phyloP scores from a whole-genome alignment of 2,888 invertebrate species.

The Sipha maydis region DNA sequence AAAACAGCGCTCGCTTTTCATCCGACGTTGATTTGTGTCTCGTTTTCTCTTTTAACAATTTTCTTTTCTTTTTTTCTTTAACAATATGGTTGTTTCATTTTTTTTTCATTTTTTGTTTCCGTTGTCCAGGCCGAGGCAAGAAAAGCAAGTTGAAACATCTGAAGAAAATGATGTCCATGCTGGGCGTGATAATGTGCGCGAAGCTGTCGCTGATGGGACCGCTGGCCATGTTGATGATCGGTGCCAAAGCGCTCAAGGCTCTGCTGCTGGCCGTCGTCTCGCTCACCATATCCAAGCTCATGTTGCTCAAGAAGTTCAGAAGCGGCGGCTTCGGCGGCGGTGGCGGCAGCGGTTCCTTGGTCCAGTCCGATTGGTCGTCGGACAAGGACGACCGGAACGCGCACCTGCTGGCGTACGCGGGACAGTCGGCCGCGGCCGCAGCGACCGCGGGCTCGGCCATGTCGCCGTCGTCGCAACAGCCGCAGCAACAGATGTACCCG shows the following conservation, averaged over 20 bases:
- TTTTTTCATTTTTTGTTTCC: not conserved
- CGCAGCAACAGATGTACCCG: constrained; percentile 39
- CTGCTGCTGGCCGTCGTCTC: constrained; percentile 64
- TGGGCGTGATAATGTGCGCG: constrained; percentile 65
- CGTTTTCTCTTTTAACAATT: no score
- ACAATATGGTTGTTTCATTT: not conserved
- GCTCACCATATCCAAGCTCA: constrained; percentile 64
- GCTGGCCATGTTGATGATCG: constrained; percentile 64
- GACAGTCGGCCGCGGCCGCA: not conserved
- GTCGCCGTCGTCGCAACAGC: constrained; percentile 20
- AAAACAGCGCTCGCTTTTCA: no score
- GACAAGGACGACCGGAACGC: constrained; percentile 56
- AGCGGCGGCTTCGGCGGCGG: constrained; percentile 31
- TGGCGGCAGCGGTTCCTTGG: not conserved
- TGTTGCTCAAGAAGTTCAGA: constrained; percentile 65
- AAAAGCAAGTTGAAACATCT: constrained; percentile 64
- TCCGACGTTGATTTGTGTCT: no score
- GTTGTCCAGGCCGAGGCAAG: constrained; percentile 64
- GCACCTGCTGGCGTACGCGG: constrained; percentile 37
- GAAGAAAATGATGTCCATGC: constrained; percentile 66
- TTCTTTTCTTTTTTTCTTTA: no score
- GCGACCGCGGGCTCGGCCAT: not conserved
- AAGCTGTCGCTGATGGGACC: constrained; percentile 65
- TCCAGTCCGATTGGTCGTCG: constrained; percentile 47
- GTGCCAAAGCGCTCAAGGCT: constrained; percentile 64